These are phyloP conservation scores for Trochalopteron elliotii DNA, from an alignment of 2,113 vertebrate genomes.

Conservation along the genomic window DNA sequence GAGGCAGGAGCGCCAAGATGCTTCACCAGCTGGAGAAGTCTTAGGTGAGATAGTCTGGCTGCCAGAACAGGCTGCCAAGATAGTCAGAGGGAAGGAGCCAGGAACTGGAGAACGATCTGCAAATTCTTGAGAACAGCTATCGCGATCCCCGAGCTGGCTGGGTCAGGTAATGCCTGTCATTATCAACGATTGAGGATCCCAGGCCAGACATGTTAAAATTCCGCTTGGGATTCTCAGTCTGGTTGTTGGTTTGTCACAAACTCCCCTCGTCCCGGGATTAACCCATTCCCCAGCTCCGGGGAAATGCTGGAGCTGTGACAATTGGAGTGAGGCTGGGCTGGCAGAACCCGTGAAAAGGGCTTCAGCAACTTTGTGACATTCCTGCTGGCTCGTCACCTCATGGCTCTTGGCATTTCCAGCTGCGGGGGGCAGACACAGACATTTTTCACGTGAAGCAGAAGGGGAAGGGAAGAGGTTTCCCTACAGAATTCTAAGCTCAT, in stretches of 20 bases:
- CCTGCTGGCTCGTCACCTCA: not conserved
- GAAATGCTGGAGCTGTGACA: fast-evolving
- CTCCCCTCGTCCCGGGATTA: not conserved
- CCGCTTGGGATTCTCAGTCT: not conserved
- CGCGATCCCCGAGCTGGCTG: conserved; percentile 33
- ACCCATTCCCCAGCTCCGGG: not conserved
- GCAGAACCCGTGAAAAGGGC: not conserved
- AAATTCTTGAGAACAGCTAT: conserved; percentile 49
- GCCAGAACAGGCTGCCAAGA: conserved; percentile 67
- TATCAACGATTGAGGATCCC: not conserved
- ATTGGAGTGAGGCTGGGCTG: not conserved
- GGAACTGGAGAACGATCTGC: conserved; percentile 54
- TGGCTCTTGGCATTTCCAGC: not conserved
- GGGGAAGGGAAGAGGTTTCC: not conserved
- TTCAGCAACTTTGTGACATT: not conserved
- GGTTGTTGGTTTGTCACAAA: not conserved
- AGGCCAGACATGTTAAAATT: conserved; percentile 13
- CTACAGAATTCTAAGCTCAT: fast-evolving
- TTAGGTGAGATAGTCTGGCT: conserved; percentile 65
- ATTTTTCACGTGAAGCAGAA: not conserved
- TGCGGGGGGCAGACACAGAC: not conserved
- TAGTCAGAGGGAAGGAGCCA: conserved; percentile 64
- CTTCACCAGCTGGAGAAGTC: conserved; percentile 64
- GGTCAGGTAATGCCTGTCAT: conserved; percentile 58
- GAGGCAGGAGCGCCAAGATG: conserved; percentile 60